Evolutionary conservation across 2,888 invertebrate genomes (phyloP).

Genomic region (Trichacis sp.): DNA sequence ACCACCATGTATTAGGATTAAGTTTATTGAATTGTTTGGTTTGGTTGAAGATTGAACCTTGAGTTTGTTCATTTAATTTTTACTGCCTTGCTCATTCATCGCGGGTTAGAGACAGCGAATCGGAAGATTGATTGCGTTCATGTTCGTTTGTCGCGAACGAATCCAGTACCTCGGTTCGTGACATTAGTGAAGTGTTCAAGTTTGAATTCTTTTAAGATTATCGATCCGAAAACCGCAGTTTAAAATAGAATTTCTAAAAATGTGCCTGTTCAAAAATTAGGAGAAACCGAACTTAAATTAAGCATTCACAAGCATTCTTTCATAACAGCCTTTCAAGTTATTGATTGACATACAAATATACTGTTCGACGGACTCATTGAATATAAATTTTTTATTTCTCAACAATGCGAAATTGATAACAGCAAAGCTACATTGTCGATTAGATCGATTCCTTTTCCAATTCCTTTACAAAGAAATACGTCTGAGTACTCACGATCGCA

Average conservation of each 20-base stretch:
- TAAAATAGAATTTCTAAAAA: slow-evolving; percentile 21
- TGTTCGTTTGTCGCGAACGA: no score
- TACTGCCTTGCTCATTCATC: no score
- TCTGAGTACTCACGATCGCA: neutral
- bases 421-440: slow-evolving; percentile 5
- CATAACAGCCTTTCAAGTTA: slow-evolving; percentile 1
- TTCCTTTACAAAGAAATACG: slow-evolving; percentile 11
- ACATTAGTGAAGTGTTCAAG: slow-evolving; percentile 18
- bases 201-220: slow-evolving; percentile 5
- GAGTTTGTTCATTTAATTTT: no score
- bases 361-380: slow-evolving; percentile 12
- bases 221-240: slow-evolving; percentile 8
- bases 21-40: no score
- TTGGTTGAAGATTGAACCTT: no score
- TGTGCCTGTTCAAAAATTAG: slow-evolving; percentile 14
- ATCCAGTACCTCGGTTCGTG: slow-evolving; percentile 22
- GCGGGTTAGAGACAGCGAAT: no score
- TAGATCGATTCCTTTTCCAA: slow-evolving; percentile 2
- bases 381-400: slow-evolving; percentile 3
- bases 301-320: neutral
- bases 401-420: slow-evolving; percentile 16
- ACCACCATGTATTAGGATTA: no score
- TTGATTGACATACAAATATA: slow-evolving; percentile 7
- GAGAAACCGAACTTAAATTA: neutral
- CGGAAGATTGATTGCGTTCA: no score